Evolutionary conservation across 2,113 vertebrate genomes (phyloP).

Genomic region (Corvus moneduloides): DNA sequence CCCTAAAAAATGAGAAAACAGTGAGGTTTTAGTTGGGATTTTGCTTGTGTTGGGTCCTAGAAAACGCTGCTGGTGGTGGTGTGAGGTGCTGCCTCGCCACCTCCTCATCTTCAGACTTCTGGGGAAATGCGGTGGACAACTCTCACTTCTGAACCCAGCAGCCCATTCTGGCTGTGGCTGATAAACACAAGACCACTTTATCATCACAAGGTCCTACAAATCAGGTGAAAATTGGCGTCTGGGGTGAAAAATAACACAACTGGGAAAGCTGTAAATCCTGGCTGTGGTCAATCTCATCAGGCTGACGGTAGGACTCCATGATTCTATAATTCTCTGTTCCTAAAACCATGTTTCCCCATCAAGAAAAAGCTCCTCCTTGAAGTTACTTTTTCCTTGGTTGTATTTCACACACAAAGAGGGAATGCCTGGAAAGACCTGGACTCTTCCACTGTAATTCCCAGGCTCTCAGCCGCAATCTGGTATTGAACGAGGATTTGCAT

Average conservation of each 20-base stretch:
- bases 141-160: neutral
- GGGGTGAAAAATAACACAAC: neutral
- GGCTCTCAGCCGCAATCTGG: neutral
- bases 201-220: neutral
- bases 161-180: neutral
- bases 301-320: rapidly evolving
- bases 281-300: rapidly evolving
- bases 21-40: neutral
- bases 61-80: neutral
- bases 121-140: neutral
- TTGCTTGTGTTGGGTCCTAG: neutral
- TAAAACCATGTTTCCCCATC: rapidly evolving
- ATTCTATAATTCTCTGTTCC: neutral
- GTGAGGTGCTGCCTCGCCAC: neutral
- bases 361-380: neutral
- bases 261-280: neutral
- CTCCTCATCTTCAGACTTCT: neutral
- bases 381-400: neutral
- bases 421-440: neutral
- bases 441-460: neutral
- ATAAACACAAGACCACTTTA: neutral
- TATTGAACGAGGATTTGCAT: neutral
- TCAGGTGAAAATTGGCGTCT: neutral
- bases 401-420: rapidly evolving
- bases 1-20: neutral